Conservation (phyloP, 2,888 invertebrate genomes). For the Siphlonurus alternatus region DNA sequence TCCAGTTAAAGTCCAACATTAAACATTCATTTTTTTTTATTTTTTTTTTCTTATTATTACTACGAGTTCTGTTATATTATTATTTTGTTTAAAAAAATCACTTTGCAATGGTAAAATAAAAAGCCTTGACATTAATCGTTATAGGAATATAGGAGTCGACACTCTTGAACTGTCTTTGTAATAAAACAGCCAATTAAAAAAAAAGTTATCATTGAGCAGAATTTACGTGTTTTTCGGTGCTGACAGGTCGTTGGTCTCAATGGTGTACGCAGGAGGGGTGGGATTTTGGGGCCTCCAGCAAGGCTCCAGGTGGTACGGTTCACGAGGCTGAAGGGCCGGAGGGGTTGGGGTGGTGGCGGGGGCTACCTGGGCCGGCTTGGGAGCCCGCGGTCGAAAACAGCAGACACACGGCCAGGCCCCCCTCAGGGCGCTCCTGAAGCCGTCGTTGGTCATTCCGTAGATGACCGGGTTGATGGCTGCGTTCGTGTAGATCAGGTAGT, state of each 20-base stretch:
- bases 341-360: not conserved
- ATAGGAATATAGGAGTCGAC: no score
- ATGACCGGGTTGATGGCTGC: constrained; percentile 61
- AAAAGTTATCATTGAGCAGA: no score
- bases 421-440: constrained; percentile 44
- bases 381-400: not conserved
- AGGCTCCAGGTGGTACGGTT: not conserved
- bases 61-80: no score
- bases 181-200: no score
- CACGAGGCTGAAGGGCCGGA: not conserved
- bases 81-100: no score
- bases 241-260: not conserved
- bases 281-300: not conserved
- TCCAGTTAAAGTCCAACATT: no score
- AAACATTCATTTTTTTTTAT: no score
- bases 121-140: no score
- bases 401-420: constrained; percentile 1
- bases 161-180: no score
- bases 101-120: no score
- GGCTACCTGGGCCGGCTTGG: not conserved
- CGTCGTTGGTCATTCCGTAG: constrained; percentile 55
- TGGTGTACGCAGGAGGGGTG: not conserved
- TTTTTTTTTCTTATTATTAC: no score
- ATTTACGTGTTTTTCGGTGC: no score
- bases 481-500: constrained; percentile 50